Conservation (phyloP, 2,888 invertebrate species). For the Pollenia angustigena region DNA sequence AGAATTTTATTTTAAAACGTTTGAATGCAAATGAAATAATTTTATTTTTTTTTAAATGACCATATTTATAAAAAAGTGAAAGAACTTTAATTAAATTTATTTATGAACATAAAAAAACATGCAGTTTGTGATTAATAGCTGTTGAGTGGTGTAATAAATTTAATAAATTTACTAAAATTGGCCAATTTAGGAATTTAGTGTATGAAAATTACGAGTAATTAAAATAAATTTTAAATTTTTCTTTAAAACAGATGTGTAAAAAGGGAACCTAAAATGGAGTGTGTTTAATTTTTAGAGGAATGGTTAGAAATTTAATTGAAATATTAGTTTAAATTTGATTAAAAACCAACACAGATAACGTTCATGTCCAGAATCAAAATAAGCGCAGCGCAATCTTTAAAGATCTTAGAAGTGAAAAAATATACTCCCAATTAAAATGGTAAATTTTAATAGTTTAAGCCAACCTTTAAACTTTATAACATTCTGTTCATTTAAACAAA, state of each 20-base stretch:
- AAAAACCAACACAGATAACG: no score
- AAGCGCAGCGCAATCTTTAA: no score
- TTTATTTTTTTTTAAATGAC: background rate
- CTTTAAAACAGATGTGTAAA: background rate
- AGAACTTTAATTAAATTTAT: background rate
- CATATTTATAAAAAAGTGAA: background rate
- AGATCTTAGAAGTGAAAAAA: no score
- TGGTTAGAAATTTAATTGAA: background rate
- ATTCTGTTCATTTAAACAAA: no score
- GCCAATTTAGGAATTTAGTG: background rate
- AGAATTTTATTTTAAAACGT: background rate
- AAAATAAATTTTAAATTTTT: constrained; percentile 10
- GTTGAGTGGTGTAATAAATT: background rate
- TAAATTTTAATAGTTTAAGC: no score
- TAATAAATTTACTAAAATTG: background rate
- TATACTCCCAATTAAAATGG: no score
- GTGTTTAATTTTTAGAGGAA: background rate
- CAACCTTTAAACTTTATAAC: no score
- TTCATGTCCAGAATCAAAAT: no score
- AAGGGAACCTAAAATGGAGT: background rate
- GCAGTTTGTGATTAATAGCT: constrained; percentile 17
- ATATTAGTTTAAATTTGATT: background rate
- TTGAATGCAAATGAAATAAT: background rate
- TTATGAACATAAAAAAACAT: background rate
- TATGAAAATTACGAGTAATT: constrained; percentile 2